A percentile compares a stretch with the other conserved stretches of the same genome.
phyloP scores from a whole-genome alignment of 35 echinoderm and acorn worm genomes.

The Strongylocentrotus purpuratus region DNA sequence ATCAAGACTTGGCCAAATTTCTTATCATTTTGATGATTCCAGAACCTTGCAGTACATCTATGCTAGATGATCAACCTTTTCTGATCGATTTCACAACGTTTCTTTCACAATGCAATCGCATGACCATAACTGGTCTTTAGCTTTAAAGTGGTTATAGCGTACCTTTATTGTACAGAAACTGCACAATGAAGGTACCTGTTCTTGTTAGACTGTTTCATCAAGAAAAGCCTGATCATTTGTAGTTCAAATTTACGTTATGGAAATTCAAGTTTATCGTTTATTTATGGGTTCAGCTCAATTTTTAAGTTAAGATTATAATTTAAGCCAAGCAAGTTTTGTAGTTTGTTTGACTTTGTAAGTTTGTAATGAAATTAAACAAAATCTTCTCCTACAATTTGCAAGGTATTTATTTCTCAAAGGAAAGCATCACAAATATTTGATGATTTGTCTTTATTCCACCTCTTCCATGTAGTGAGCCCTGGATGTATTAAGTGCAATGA shows the following conservation, averaged over 20 bases:
- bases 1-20: too few relatives aligned
- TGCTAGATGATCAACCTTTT: too few relatives aligned
- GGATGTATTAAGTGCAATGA: constrained; percentile 43
- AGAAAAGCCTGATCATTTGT: neutral
- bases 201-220: neutral
- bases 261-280: neutral
- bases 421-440: neutral
- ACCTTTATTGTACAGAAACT: neutral
- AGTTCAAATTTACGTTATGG: neutral
- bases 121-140: too few relatives aligned
- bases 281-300: neutral
- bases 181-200: too few relatives aligned
- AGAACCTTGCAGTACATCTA: too few relatives aligned
- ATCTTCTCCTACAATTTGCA: neutral
- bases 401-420: neutral
- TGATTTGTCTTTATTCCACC: neutral
- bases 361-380: neutral
- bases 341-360: neutral
- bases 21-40: too few relatives aligned
- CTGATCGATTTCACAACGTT: too few relatives aligned
- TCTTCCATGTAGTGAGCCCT: constrained; percentile 13
- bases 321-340: neutral
- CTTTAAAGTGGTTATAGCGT: neutral
- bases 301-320: neutral
- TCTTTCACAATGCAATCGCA: too few relatives aligned